phyloP scores from a whole-genome alignment of 2,888 invertebrate genomes.

The Camptogramma bilineatum region DNA sequence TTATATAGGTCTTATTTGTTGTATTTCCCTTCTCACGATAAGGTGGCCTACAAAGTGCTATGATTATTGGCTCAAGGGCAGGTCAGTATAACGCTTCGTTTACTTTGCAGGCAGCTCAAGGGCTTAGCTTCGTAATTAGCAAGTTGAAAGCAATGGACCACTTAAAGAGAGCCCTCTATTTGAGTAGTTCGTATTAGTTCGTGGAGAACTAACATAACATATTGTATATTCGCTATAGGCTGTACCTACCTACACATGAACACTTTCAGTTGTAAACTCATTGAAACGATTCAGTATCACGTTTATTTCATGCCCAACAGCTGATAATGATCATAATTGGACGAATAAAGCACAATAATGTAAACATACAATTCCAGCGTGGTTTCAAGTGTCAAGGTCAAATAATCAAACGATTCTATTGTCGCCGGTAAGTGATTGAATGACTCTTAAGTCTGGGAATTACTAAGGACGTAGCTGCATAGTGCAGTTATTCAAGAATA shows the following conservation, averaged over 20 bases:
- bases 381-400: slow-evolving; percentile 11
- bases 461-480: neutral
- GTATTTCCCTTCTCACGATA: slow-evolving; percentile 1
- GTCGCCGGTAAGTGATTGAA: slow-evolving; percentile 16
- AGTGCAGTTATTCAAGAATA: too few species aligned
- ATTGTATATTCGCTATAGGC: too few species aligned
- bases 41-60: neutral
- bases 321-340: too few species aligned
- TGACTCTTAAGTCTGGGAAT: slow-evolving; percentile 14
- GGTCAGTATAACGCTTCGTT: slow-evolving; percentile 7
- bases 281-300: too few species aligned
- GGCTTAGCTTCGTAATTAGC: slow-evolving; percentile 4
- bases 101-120: slow-evolving; percentile 7
- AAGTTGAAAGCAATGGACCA: neutral
- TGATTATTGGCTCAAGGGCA: slow-evolving; percentile 17
- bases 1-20: neutral
- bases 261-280: too few species aligned
- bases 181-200: too few species aligned
- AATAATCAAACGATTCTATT: slow-evolving; percentile 16
- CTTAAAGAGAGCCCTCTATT: neutral
- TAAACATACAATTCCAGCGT: too few species aligned
- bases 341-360: too few species aligned
- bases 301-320: too few species aligned
- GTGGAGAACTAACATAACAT: too few species aligned
- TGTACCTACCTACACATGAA: too few species aligned